Evolutionary conservation across 2,888 invertebrate genomes (phyloP).

Genomic region (Ennomos quercinarius): DNA sequence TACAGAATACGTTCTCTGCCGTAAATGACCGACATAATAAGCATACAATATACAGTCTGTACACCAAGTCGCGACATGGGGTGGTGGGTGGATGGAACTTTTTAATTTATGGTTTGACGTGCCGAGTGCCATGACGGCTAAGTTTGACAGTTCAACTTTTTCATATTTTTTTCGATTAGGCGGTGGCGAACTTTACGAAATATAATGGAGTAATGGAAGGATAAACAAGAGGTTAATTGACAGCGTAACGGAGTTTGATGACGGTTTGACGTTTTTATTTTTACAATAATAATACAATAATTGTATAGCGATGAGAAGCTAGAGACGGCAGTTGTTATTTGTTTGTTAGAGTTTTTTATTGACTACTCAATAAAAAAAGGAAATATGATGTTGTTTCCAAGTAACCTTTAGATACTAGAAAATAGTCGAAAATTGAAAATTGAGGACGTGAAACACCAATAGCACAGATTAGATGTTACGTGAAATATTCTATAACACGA

Average conservation of each 20-base stretch:
- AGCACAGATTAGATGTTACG: too few species aligned
- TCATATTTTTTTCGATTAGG: conserved; percentile 24
- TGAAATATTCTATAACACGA: too few species aligned
- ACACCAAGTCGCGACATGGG: neutral
- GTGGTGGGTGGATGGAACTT: conserved; percentile 47
- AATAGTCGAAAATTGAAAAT: too few species aligned
- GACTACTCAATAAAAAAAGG: too few species aligned
- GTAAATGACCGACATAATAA: neutral
- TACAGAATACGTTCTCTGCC: conserved; percentile 1
- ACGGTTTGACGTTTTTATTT: conserved; percentile 19
- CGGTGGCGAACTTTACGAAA: conserved; percentile 22
- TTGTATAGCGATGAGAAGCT: too few species aligned
- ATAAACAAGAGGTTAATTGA: conserved; percentile 32
- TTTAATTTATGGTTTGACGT: conserved; percentile 52
- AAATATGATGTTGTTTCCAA: too few species aligned
- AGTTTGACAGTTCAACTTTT: conserved; percentile 42
- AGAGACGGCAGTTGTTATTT: too few species aligned
- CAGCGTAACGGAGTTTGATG: conserved; percentile 17
- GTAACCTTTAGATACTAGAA: too few species aligned
- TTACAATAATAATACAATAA: neutral
- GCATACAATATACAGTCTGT: neutral
- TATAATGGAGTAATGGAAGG: conserved; percentile 28
- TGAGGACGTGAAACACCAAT: too few species aligned
- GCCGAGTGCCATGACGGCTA: conserved; percentile 42
- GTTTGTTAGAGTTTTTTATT: too few species aligned